Evolutionary conservation across 2,113 vertebrate species (phyloP), one percentile per base, ranked within the genome.

Genomic region (Forbesichthys papilliferus): DNA sequence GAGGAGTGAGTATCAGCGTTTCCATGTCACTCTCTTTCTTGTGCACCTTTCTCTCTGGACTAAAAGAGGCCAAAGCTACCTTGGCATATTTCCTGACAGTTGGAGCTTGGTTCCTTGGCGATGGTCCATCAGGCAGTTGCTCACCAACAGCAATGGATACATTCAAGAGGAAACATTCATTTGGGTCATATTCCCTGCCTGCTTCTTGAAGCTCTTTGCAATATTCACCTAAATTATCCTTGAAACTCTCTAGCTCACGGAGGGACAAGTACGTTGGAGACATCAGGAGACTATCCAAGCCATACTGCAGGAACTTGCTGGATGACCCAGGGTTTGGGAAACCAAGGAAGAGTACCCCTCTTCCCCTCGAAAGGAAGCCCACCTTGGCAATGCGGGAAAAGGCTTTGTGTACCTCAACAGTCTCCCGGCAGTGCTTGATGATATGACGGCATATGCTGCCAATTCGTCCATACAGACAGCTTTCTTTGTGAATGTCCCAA

Each of bases 131-230:
- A 0, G 94, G 92, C 83, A 95, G 80, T 73, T 95, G 91, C 5
- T 98, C 96, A 9, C 96, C 96, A 16, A 98, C 92, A 0, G 98
- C 96, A 75, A 99, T 96, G 0, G 96, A 96, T 88, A 99, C 96
- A 90, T 98, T 99, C 92, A 99, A 92, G 72, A 99, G 91, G 92
- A 99, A 99, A 92, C 97, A 99, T 93, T 99, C 96, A 0, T 96
- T 95, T 0, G 98, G 98, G 89, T 99, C 95, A 0, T 98, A 99
- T 72, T 96, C 95, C 78, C 93, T 94, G 64, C 96, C 98, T 0
- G 95, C 96, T 52, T 95, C 95, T 71, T 94, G 94, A 42, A 99
- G 91, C 85, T 99, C 96, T 46, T 93, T 93, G 48, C 94, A 95
- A 0, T 99, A 98, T 49, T 96, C 94, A 46, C 98, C 98, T 13